Conservation (phyloP, 1,140 invertebrate species). For the Zophobas atratus region DNA sequence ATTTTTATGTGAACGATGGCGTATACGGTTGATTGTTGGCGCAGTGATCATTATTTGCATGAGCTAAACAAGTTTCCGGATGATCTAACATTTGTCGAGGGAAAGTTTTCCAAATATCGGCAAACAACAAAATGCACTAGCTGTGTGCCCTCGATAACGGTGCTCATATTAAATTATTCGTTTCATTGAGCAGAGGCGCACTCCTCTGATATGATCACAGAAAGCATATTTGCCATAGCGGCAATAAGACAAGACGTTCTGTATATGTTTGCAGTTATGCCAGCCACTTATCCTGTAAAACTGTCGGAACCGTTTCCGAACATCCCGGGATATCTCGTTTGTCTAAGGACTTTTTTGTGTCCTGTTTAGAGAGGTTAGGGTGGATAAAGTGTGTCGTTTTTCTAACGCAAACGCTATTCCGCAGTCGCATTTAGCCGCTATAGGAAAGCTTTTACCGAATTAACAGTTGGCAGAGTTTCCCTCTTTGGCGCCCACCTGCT, state of each 20-base stretch:
- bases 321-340: constrained; percentile 53
- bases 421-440: constrained; percentile 58
- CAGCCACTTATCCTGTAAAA: constrained; percentile 36
- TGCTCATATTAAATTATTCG: constrained; percentile 34
- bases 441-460: constrained; percentile 61
- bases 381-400: constrained; percentile 54
- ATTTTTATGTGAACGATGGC: neutral
- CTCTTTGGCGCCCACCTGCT: constrained; percentile 33
- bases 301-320: constrained; percentile 50
- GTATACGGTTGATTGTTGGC: neutral
- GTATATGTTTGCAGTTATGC: constrained; percentile 26
- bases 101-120: constrained; percentile 33
- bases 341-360: constrained; percentile 55
- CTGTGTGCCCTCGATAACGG: constrained; percentile 22
- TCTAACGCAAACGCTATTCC: constrained; percentile 53
- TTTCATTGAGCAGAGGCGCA: constrained; percentile 37
- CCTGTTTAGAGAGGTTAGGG: constrained; percentile 52
- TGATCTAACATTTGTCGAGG: constrained; percentile 30
- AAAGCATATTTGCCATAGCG: constrained; percentile 16
- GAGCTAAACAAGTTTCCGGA: constrained; percentile 27
- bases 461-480: constrained; percentile 57
- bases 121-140: constrained; percentile 5
- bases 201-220: constrained; percentile 29
- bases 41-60: constrained; percentile 20
- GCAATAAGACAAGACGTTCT: constrained; percentile 25